Conservation (phyloP, 1,140 invertebrate genomes). For the Stratiolaelaps scimitus region DNA sequence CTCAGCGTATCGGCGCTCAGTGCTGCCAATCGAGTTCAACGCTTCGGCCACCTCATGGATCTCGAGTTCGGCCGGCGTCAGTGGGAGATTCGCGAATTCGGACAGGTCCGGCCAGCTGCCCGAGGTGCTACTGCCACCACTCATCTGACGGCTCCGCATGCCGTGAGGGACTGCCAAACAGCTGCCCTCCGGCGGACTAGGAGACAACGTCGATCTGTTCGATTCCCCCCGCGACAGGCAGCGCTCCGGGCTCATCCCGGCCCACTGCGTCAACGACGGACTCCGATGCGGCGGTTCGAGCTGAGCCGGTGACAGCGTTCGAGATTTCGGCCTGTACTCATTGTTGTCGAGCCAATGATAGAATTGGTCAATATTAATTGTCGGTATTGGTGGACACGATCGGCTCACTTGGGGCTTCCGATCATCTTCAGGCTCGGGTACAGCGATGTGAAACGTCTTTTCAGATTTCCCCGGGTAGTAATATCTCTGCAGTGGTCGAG, state of each 20-base stretch:
- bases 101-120: conserved; percentile 10
- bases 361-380: conserved; percentile 17
- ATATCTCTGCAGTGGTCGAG: conserved; percentile 13
- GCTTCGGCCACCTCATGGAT: conserved; percentile 17
- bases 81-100: conserved; percentile 4
- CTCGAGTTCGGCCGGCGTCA: not conserved
- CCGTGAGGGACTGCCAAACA: not conserved
- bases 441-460: conserved; percentile 1
- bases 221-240: not conserved
- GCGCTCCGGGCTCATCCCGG: not conserved
- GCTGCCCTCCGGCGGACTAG: not conserved
- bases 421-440: conserved; percentile 1
- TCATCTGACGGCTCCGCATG: not conserved
- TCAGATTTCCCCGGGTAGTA: conserved; percentile 24
- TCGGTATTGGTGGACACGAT: conserved; percentile 25
- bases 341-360: conserved; percentile 24
- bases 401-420: conserved; percentile 14
- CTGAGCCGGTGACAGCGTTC: not conserved
- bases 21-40: not conserved
- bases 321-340: not conserved
- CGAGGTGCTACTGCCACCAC: not conserved
- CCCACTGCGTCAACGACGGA: conserved; percentile 13
- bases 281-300: not conserved
- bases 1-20: not conserved
- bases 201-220: not conserved